Percentiles rank a stretch among this genome's conserved stretches.
Conservation (phyloP, 2,113 vertebrate species). For the Vireo altiloquus region DNA sequence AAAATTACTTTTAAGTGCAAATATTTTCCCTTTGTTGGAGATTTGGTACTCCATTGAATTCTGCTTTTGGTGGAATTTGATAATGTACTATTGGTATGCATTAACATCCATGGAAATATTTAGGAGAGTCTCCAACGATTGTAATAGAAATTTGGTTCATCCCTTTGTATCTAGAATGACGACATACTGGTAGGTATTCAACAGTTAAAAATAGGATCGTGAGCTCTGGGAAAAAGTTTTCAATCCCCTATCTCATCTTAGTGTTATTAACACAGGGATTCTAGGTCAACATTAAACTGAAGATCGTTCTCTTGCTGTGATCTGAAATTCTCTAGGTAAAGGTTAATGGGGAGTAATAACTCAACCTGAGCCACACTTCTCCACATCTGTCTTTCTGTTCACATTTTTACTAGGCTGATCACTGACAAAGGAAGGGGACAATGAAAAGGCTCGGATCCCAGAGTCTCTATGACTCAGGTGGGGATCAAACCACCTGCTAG, state of each 20-base stretch:
- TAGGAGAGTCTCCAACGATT: background rate
- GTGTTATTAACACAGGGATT: background rate
- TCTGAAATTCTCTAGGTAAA: constrained; percentile 12
- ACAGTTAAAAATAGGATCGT: background rate
- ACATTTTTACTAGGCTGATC: background rate
- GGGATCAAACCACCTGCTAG: background rate
- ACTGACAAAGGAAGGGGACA: background rate
- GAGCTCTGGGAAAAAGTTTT: background rate
- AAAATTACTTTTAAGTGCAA: background rate
- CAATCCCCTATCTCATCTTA: background rate
- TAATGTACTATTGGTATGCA: background rate
- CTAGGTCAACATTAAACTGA: background rate
- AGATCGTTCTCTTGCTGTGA: background rate
- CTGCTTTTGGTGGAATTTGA: background rate
- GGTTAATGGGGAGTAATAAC: constrained; percentile 7
- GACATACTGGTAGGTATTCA: background rate
- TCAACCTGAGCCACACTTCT: background rate
- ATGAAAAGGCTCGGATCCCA: background rate
- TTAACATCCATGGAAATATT: background rate
- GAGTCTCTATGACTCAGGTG: background rate
- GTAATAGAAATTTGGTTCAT: background rate
- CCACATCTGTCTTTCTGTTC: background rate
- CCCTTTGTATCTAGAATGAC: background rate
- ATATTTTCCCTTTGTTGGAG: background rate
- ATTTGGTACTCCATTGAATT: background rate